A percentile compares a stretch with the other conserved stretches of the same genome.
Conservation (phyloP, 2,888 invertebrate genomes). For the Anaspis maculata region DNA sequence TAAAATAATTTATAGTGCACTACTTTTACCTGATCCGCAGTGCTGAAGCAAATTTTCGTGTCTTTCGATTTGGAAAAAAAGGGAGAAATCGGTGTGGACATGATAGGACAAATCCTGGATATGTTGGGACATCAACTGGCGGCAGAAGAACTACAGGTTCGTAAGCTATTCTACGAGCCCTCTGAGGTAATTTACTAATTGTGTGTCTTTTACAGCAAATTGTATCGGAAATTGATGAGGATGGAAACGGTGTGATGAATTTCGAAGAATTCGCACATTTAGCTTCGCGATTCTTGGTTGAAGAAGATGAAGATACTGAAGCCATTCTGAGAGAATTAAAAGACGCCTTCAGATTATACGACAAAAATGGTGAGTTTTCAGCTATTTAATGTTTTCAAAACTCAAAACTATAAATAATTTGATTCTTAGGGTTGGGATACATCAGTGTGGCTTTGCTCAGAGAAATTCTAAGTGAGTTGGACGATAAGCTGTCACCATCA, state of each 20-base stretch:
- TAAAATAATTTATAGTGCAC: neutral
- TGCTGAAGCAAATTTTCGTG: constrained; percentile 83
- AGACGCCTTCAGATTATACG: constrained; percentile 93
- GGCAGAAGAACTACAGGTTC: constrained; percentile 61
- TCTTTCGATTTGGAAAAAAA: constrained; percentile 85
- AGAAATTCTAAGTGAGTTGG: constrained; percentile 86
- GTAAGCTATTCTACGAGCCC: constrained; percentile 6
- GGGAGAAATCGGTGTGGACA: constrained; percentile 72
- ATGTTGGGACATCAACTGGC: constrained; percentile 85
- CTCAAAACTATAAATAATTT: neutral
- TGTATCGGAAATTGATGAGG: constrained; percentile 78
- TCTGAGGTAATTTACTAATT: neutral
- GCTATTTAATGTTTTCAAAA: neutral
- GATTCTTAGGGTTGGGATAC: constrained; percentile 67
- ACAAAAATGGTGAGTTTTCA: constrained; percentile 84
- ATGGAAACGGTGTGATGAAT: constrained; percentile 77
- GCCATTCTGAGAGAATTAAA: constrained; percentile 82
- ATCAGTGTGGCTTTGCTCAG: constrained; percentile 78
- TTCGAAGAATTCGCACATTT: constrained; percentile 83
- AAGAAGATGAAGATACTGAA: constrained; percentile 83
- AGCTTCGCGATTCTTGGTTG: constrained; percentile 77
- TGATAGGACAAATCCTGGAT: constrained; percentile 78
- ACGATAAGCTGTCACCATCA: constrained; percentile 79
- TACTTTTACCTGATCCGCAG: constrained; percentile 47
- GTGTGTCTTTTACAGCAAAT: constrained; percentile 51